A percentile compares a stretch with the other conserved stretches of the same genome.
phyloP scores from a whole-genome alignment of 2,888 invertebrate genomes.

The Lasius platythorax region DNA sequence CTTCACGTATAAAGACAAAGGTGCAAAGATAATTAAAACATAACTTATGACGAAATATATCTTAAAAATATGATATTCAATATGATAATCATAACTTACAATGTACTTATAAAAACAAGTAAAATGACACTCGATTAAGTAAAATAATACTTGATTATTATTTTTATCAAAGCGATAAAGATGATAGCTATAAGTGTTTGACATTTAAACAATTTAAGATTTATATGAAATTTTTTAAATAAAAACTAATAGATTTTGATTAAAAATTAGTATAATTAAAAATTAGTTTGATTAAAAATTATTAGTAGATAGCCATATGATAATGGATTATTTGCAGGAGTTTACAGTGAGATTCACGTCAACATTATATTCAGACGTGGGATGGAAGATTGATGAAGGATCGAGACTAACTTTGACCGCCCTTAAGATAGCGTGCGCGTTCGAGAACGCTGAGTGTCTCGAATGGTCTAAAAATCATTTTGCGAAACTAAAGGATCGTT shows the following conservation, averaged over 20 bases:
- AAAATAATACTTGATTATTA: not conserved
- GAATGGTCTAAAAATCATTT: constrained; percentile 71
- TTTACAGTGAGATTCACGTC: constrained; percentile 77
- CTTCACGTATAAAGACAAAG: not conserved
- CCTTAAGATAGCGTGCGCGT: constrained; percentile 77
- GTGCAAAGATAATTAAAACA: not conserved
- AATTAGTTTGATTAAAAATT: not conserved
- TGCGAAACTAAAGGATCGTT: constrained; percentile 41
- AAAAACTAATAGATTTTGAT: not conserved
- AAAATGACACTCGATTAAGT: not conserved
- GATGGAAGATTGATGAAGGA: constrained; percentile 69
- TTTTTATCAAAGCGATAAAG: not conserved
- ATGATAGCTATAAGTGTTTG: not conserved
- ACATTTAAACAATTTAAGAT: not conserved
- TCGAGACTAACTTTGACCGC: constrained; percentile 75
- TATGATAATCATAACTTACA: not conserved
- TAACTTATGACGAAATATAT: not conserved
- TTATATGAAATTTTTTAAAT: not conserved
- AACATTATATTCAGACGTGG: constrained; percentile 73
- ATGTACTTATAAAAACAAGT: not conserved
- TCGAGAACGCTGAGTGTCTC: constrained; percentile 77
- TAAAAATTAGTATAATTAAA: not conserved
- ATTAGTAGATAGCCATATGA: not conserved
- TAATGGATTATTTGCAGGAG: constrained; percentile 70
- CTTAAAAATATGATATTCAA: not conserved